Conservation (phyloP, 1,140 invertebrate genomes). For the Bombus superbus region DNA sequence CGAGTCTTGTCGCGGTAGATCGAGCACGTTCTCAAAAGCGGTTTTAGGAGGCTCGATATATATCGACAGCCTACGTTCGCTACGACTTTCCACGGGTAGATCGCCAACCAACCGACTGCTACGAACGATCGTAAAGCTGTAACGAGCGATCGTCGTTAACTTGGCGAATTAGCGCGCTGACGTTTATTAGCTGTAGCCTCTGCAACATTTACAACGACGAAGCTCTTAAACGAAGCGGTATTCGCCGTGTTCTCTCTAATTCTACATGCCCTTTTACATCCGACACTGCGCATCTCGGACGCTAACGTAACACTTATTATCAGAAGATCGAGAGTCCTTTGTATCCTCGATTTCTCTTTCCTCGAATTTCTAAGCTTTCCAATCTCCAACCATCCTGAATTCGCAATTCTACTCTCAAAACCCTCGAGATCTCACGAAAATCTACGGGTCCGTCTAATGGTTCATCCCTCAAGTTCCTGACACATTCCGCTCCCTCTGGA, state of each 20-base stretch:
- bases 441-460: background rate
- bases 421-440: background rate
- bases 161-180: slow-evolving; percentile 55
- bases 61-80: background rate
- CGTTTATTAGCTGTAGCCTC: slow-evolving; percentile 58
- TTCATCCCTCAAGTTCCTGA: background rate
- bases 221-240: slow-evolving; percentile 20
- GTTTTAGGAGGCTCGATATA: slow-evolving; percentile 8
- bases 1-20: background rate
- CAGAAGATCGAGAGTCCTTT: background rate
- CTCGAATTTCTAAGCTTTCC: background rate
- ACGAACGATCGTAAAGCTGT: slow-evolving; percentile 48
- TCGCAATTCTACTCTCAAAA: background rate
- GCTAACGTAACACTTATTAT: too few relatives aligned
- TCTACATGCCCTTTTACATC: background rate
- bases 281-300: too few relatives aligned
- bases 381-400: background rate
- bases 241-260: background rate
- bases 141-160: slow-evolving; percentile 55
- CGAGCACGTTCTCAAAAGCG: background rate
- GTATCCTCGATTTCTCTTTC: background rate
- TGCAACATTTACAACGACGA: background rate
- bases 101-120: slow-evolving; percentile 6
- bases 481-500: background rate
- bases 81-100: slow-evolving; percentile 20